phyloP scores from a whole-genome alignment of 2,888 invertebrate species.

The Eulithis testata region DNA sequence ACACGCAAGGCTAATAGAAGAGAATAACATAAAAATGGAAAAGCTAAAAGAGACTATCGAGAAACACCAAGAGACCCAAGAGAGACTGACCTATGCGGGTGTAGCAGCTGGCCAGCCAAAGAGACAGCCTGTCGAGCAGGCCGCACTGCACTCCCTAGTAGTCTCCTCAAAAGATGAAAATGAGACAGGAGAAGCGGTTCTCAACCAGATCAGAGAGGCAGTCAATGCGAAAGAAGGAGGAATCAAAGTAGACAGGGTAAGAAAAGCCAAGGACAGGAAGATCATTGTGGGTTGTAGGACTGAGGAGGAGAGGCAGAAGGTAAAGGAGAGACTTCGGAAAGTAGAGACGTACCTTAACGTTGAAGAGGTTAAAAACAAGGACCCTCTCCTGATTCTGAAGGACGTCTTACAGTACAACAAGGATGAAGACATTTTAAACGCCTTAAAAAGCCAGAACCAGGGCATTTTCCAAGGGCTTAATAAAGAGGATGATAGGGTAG shows the following conservation, averaged over 20 bases:
- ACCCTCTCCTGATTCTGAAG: background rate
- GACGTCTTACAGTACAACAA: background rate
- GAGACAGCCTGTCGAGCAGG: background rate
- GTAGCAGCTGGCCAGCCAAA: background rate
- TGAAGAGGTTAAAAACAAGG: background rate
- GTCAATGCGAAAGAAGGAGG: background rate
- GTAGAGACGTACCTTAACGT: background rate
- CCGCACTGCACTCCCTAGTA: background rate
- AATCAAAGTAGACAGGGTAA: slow-evolving; percentile 19
- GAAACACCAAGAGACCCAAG: background rate
- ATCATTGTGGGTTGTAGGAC: background rate
- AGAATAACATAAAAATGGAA: background rate
- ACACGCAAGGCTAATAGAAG: background rate
- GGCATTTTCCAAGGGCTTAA: background rate
- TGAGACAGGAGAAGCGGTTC: background rate
- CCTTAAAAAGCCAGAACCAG: background rate
- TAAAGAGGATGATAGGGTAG: background rate
- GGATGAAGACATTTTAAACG: background rate
- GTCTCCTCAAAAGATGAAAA: background rate
- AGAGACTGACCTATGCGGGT: background rate
- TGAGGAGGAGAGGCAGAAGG: background rate
- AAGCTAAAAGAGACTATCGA: background rate
- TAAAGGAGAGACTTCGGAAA: background rate
- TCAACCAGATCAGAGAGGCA: background rate
- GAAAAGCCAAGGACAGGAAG: slow-evolving; percentile 19